Percentiles rank a stretch among this genome's conserved stretches.
Conservation (phyloP, 2,888 invertebrate species). For the Seladonia tumulorum region DNA sequence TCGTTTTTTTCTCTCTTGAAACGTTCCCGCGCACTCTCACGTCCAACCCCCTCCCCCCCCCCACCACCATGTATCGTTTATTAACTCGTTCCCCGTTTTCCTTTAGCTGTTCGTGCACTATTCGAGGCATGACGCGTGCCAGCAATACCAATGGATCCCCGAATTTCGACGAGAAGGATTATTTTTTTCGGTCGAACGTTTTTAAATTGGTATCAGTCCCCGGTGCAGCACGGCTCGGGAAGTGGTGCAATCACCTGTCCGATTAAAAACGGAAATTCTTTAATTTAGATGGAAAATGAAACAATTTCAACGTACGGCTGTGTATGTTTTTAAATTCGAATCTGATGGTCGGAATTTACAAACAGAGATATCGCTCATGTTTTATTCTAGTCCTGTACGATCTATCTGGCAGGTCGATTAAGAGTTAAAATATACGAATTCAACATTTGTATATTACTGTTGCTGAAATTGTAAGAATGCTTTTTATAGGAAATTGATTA, state of each 20-base stretch:
- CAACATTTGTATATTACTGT: too few species aligned
- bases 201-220: neutral
- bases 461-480: neutral
- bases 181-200: neutral
- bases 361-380: neutral
- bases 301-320: too few species aligned
- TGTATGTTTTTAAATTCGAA: too few species aligned
- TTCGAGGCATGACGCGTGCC: neutral
- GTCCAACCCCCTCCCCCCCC: neutral
- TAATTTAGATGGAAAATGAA: neutral
- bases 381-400: neutral
- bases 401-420: neutral
- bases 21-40: constrained; percentile 15
- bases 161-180: neutral
- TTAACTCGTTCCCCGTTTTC: constrained; percentile 15
- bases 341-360: too few species aligned
- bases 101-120: neutral
- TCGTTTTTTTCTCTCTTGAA: neutral
- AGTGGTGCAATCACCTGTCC: neutral
- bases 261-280: neutral
- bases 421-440: neutral
- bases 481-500: too few species aligned
- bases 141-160: neutral
- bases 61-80: neutral
- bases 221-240: neutral